Base-by-base conservation (phyloP, 2,797 vertebrate species). In the Enteromius unitaeniatus region DNA sequence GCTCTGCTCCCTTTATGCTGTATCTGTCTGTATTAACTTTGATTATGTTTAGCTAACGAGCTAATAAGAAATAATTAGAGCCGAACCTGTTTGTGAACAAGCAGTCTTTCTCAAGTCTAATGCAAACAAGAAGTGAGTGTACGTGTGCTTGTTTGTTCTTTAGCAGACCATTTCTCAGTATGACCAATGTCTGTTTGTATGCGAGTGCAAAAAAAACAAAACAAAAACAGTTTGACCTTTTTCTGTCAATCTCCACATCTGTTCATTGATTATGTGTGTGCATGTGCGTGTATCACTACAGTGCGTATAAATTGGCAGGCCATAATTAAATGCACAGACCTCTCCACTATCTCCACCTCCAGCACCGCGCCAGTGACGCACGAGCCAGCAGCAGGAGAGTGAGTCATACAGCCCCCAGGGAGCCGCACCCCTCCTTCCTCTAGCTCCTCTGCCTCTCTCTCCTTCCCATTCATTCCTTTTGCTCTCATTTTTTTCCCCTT, bases 321-420 rank as follows among this genome's bases (percentile, higher is more conserved):
- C 84, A 81, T 90, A 91, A 90, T 91, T 91, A 91, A 91, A 91
- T 85, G 87, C 85, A 84, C 82, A 87, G 86, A 88, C 86, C 86
- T 87, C 87, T 89, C 85, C 87, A 82, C 88, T 90, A 91, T 90
- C 91, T 89, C 86, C 90, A 88, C 90, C 90, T 90, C 87, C 90
- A 90, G 90, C 85, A 83, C 85, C 81, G 85, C 81, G 80, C 85
- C 87, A 87, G 89, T 91, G 91, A 91, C 90, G 90, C 91, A 92
- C 88, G 72, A 92, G 86, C 85, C 86, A 87, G 89, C 89, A 90
- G 89, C 88, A 88, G 84, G 85, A 89, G 90, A 88, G 87, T 92
- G 91, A 92, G 88, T 92, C 91, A 92, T 90, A 82, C 87, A 85
- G 87, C 87, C 89, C 86, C 80, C 84, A 31, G 88, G 86, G 88